Evolutionary conservation across 2,113 vertebrate species (phyloP).

Genomic region (Oryzias celebensis): DNA sequence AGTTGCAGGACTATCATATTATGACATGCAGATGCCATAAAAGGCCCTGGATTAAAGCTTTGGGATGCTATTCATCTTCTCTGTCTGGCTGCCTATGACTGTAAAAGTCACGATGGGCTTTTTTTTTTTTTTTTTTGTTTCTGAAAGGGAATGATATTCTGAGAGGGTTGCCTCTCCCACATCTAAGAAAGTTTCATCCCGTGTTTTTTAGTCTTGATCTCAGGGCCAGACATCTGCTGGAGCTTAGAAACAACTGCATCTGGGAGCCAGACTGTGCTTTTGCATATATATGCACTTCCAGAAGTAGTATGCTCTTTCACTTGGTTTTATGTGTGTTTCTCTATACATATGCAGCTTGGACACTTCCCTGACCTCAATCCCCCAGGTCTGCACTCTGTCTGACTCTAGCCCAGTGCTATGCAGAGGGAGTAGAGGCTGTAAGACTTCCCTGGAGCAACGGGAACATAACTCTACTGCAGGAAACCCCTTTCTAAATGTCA

Average conservation of each 20-base stretch:
- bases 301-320: background rate
- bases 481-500: slow-evolving; percentile 53
- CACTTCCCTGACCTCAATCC: slow-evolving; percentile 48
- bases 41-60: slow-evolving; percentile 55
- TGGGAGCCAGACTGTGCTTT: slow-evolving; percentile 63
- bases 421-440: slow-evolving; percentile 50
- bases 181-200: slow-evolving; percentile 73
- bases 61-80: slow-evolving; percentile 72
- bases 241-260: slow-evolving; percentile 72
- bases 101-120: slow-evolving; percentile 52
- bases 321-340: background rate
- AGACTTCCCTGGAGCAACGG: slow-evolving; percentile 42
- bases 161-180: slow-evolving; percentile 68
- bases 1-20: slow-evolving; percentile 56
- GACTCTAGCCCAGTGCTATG: slow-evolving; percentile 41
- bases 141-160: slow-evolving; percentile 55
- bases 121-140: slow-evolving; percentile 22
- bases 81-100: slow-evolving; percentile 53
- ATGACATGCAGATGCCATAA: slow-evolving; percentile 67
- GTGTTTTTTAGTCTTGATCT: slow-evolving; percentile 74
- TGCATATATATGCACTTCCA: slow-evolving; percentile 3
- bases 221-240: slow-evolving; percentile 78
- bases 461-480: slow-evolving; percentile 48
- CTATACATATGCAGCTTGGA: background rate
- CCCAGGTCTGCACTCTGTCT: slow-evolving; percentile 44